phyloP scores from a whole-genome alignment of 2,797 vertebrate species.

The Platalea minor region DNA sequence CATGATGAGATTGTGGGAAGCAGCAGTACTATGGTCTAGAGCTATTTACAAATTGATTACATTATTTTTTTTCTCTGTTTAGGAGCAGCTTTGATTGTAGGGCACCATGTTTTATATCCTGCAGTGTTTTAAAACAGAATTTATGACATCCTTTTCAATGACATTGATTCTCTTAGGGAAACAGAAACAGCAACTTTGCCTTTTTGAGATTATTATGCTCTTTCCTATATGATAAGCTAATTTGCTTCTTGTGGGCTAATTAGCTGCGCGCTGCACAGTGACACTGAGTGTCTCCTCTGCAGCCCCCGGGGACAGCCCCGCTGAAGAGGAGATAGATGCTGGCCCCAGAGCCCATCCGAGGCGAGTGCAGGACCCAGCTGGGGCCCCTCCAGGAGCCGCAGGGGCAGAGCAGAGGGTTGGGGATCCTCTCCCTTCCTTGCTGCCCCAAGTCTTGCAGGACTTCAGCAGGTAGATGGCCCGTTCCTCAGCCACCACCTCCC shows the following conservation, averaged over 20 bases:
- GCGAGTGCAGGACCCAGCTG: not conserved
- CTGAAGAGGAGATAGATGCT: not conserved
- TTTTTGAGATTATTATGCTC: not conserved
- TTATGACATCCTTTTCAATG: not conserved
- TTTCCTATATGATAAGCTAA: not conserved
- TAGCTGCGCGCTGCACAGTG: not conserved
- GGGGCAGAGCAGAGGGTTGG: not conserved
- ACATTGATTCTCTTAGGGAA: not conserved
- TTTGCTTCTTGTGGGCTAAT: slow-evolving; percentile 6
- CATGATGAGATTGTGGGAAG: not conserved
- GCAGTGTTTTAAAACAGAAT: not conserved
- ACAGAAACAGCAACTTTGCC: not conserved
- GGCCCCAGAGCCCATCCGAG: not conserved
- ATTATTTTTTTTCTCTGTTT: not conserved
- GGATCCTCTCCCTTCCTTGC: not conserved
- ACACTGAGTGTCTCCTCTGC: not conserved
- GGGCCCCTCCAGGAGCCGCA: not conserved
- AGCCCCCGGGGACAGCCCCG: not conserved
- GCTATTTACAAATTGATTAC: not conserved
- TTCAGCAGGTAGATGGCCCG: rapidly evolving
- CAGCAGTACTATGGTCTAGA: not conserved
- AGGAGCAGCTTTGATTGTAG: not conserved
- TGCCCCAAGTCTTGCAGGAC: not conserved
- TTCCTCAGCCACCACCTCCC: rapidly evolving
- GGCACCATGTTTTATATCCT: not conserved